Conservation (phyloP, 2,113 vertebrate genomes). For the Perca fluviatilis region DNA sequence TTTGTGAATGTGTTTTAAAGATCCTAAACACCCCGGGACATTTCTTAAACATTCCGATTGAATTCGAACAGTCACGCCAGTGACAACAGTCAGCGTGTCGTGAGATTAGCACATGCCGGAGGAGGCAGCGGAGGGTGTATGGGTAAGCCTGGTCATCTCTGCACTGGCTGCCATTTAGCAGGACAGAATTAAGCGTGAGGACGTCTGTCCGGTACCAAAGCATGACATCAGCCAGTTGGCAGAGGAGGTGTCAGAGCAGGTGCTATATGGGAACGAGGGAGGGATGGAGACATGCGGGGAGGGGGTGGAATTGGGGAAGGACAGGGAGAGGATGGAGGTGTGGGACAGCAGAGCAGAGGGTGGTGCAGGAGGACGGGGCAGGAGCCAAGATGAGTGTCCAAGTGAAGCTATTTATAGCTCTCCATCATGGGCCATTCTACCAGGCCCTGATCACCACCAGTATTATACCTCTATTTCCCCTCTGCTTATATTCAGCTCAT, state of each 20-base stretch:
- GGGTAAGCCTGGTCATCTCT: slow-evolving; percentile 58
- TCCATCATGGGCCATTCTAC: slow-evolving; percentile 76
- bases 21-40: neutral
- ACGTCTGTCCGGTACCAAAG: slow-evolving; percentile 75
- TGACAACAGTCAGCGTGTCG: slow-evolving; percentile 49
- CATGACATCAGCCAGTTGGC: slow-evolving; percentile 84
- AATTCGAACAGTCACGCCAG: slow-evolving; percentile 29
- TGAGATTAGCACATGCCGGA: slow-evolving; percentile 55
- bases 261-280: slow-evolving; percentile 76
- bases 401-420: slow-evolving; percentile 80
- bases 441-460: slow-evolving; percentile 70
- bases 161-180: slow-evolving; percentile 68
- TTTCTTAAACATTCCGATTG: slow-evolving; percentile 27
- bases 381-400: slow-evolving; percentile 80
- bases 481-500: slow-evolving; percentile 67
- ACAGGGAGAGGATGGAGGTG: slow-evolving; percentile 76
- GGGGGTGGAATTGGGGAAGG: slow-evolving; percentile 76
- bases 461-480: slow-evolving; percentile 73
- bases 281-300: slow-evolving; percentile 71
- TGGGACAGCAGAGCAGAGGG: slow-evolving; percentile 77
- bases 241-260: slow-evolving; percentile 82
- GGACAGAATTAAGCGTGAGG: slow-evolving; percentile 73
- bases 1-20: slow-evolving; percentile 4
- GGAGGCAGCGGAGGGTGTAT: slow-evolving; percentile 27
- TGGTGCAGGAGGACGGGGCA: slow-evolving; percentile 70